Conservation (phyloP, 2,113 vertebrate species). For the Parus major region DNA sequence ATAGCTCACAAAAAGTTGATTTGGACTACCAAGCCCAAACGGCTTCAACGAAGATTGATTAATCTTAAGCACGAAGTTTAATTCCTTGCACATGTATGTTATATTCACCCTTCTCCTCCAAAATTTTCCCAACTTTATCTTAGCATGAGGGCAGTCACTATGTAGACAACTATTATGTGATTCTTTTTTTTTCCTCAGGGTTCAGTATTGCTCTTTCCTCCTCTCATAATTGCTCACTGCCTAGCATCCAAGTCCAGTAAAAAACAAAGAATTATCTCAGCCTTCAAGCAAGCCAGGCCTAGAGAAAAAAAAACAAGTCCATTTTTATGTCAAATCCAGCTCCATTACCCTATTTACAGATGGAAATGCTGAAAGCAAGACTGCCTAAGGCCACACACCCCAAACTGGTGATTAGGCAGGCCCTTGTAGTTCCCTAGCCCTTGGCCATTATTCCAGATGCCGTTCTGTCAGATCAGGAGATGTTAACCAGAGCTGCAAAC, state of each 20-base stretch:
- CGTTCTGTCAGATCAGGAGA: neutral
- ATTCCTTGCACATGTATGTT: neutral
- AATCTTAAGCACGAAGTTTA: neutral
- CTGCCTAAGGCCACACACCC: neutral
- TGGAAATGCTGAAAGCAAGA: neutral
- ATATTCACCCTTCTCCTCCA: neutral
- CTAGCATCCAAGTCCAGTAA: neutral
- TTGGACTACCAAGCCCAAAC: neutral
- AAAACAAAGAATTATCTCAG: neutral
- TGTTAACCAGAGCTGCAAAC: neutral
- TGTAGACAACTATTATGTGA: neutral
- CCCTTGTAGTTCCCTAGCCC: neutral
- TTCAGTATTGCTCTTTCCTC: neutral
- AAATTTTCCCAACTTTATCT: neutral
- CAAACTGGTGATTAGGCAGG: neutral
- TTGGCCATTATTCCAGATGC: neutral
- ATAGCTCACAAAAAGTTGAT: neutral
- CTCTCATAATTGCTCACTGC: neutral
- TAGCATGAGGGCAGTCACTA: neutral
- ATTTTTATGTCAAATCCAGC: neutral
- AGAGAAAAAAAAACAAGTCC: neutral
- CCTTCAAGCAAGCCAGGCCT: neutral
- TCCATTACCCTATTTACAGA: neutral
- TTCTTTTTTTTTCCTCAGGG: neutral
- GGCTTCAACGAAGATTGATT: neutral